A percentile compares a stretch with the other conserved stretches of the same genome.
Conservation (phyloP, 2,113 vertebrate genomes). For the Myotis lucifugus region DNA sequence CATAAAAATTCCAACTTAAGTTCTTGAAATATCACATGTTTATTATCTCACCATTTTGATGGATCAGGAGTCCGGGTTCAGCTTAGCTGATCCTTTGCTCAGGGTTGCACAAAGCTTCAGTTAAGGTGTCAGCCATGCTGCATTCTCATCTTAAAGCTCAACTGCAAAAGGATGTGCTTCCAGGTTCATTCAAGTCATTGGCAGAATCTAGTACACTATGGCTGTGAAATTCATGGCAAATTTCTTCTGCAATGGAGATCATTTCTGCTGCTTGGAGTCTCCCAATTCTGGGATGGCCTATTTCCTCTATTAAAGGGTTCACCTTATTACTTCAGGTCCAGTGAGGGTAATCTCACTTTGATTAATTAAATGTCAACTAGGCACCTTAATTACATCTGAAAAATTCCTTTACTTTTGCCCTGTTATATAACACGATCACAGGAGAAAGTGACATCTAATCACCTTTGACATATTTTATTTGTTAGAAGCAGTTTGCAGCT, state of each 20-base stretch:
- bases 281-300: background rate
- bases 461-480: background rate
- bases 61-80: background rate
- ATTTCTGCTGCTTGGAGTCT: background rate
- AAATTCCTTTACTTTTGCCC: background rate
- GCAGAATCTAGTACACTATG: background rate
- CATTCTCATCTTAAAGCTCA: conserved; percentile 9
- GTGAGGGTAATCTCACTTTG: background rate
- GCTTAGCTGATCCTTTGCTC: conserved; percentile 2
- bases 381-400: conserved; percentile 4
- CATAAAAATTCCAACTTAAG: background rate
- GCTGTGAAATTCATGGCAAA: background rate
- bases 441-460: background rate
- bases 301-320: background rate
- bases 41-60: background rate
- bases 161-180: background rate
- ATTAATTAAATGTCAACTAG: conserved; percentile 13
- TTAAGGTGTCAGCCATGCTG: background rate
- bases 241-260: background rate
- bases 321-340: background rate
- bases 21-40: background rate
- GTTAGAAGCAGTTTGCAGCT: background rate
- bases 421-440: background rate
- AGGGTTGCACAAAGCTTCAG: background rate
- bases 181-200: background rate